phyloP scores from a whole-genome alignment of 2,888 invertebrate genomes.

The Neoscelio sp. region DNA sequence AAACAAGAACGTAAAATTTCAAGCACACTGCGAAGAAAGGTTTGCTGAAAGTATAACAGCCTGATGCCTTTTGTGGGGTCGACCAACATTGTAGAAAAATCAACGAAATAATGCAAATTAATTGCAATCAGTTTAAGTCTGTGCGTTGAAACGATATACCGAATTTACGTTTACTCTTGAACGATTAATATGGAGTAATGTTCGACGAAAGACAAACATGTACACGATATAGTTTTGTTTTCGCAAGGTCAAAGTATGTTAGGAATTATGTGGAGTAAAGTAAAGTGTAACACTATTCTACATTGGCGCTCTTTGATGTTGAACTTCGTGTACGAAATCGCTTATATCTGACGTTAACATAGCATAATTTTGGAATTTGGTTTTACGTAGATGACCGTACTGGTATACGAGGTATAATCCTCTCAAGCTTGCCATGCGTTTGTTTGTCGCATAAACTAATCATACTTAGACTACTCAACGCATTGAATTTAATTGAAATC shows the following conservation, averaged over 20 bases:
- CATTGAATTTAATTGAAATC: slow-evolving; percentile 5
- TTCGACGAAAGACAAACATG: background rate
- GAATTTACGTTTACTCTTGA: background rate
- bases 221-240: slow-evolving; percentile 9
- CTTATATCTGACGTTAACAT: slow-evolving; percentile 32
- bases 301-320: slow-evolving; percentile 35
- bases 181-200: slow-evolving; percentile 18
- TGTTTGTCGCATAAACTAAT: slow-evolving; percentile 17
- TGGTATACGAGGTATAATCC: slow-evolving; percentile 21
- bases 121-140: too few species aligned
- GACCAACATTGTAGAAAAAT: background rate
- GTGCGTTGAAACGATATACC: too few species aligned
- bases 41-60: background rate
- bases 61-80: background rate
- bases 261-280: slow-evolving; percentile 20
- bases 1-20: background rate
- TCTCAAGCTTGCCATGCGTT: slow-evolving; percentile 2
- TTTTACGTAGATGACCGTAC: slow-evolving; percentile 36
- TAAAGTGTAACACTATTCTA: slow-evolving; percentile 12
- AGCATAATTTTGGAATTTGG: slow-evolving; percentile 42
- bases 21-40: background rate
- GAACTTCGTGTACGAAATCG: slow-evolving; percentile 19
- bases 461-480: slow-evolving; percentile 1
- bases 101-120: too few species aligned
- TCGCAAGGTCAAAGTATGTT: background rate